Conservation (phyloP, 2,797 vertebrate genomes). For the Intellagama lesueurii region DNA sequence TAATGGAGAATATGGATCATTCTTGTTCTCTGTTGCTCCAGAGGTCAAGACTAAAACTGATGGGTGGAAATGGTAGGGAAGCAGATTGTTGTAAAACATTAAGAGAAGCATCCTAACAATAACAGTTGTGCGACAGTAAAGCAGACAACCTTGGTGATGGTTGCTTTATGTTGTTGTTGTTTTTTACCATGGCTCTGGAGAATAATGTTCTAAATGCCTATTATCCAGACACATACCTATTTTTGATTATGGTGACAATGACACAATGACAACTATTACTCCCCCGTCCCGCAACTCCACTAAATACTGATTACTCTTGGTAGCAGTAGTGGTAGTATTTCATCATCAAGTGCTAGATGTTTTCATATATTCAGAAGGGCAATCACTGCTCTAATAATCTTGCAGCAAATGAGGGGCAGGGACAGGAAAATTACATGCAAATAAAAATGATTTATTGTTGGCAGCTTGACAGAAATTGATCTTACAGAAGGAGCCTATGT, state of each 20-base stretch:
- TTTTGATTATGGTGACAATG: not conserved
- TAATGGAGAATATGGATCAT: not conserved
- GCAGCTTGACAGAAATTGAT: slow-evolving; percentile 26
- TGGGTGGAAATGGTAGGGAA: not conserved
- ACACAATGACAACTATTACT: not conserved
- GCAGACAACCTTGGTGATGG: not conserved
- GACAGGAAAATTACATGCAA: not conserved
- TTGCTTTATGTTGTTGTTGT: not conserved
- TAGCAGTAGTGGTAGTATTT: not conserved
- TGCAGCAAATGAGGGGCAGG: not conserved
- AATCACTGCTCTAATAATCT: slow-evolving; percentile 9
- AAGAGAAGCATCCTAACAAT: not conserved
- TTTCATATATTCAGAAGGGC: slow-evolving; percentile 3
- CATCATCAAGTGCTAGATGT: not conserved
- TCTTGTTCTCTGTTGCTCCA: not conserved
- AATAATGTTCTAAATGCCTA: not conserved
- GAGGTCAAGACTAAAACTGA: not conserved
- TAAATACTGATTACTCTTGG: not conserved
- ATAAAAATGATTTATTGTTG: slow-evolving; percentile 24
- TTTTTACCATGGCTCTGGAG: not conserved
- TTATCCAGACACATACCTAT: not conserved
- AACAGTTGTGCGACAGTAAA: not conserved
- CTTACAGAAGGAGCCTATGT: slow-evolving; percentile 16
- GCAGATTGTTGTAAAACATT: not conserved
- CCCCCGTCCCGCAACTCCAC: not conserved